Evolutionary conservation across 2,113 vertebrate species (phyloP), one percentile per base, ranked within the genome.

Genomic region (Mormyrus iriodes): DNA sequence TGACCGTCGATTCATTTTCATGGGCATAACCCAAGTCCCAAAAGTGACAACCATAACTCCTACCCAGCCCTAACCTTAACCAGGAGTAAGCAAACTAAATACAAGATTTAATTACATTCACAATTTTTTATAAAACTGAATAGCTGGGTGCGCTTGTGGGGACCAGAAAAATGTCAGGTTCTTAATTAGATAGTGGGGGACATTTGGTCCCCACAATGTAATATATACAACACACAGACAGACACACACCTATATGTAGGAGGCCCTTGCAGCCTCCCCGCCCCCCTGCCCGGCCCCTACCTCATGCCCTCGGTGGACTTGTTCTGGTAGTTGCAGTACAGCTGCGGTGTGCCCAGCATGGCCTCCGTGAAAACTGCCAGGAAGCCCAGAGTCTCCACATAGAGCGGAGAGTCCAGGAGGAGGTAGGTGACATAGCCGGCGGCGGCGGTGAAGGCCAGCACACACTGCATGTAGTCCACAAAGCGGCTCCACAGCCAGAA

Each of bases 401-500:
- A 99, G 88, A 99, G 90, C 13, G 92, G 88, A 0, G 98, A 99
- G 92, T 99, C 98, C 87, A 99, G 96, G 90, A 97, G 96, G 91
- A 99, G 95, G 95, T 99, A 99, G 51, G 98, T 99, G 95, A 98
- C 39, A 92, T 97, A 98, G 90, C 96, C 96, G 0, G 97, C 96
- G 90, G 97, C 93, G 2, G 97, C 95, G 0, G 97, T 97, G 95
- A 99, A 99, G 90, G 95, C 95, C 94, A 98, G 91, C 86, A 99
- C 96, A 0, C 98, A 99, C 95, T 98, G 97, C 91, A 99, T 35
- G 7, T 99, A 99, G 95, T 99, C 98, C 88, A 94, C 86, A 61
- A 99, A 99, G 94, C 95, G 96, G 93, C 96, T 99, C 98, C 98
- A 99, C 83, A 93, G 96, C 98, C 98, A 99, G 94, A 99, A 99